These are phyloP conservation scores for Ferrisia virgata DNA, from an alignment of 2,888 invertebrate species.

Conservation along the genomic window DNA sequence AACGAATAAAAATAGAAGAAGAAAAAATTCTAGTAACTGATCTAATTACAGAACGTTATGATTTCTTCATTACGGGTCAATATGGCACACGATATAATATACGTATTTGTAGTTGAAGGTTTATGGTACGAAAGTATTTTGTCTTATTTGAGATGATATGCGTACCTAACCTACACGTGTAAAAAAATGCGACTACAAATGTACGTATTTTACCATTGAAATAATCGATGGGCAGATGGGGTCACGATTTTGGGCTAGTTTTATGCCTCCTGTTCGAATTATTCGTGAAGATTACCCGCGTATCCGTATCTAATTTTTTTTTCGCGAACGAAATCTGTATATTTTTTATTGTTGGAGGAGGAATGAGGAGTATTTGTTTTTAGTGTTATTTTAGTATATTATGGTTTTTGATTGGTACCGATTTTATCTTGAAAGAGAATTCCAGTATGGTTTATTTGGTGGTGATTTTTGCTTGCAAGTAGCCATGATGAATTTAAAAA, in stretches of 20 bases:
- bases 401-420: too few species aligned
- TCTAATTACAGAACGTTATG: neutral
- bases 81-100: neutral
- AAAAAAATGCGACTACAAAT: neutral
- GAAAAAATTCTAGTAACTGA: neutral
- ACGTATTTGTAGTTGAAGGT: neutral
- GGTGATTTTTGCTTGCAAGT: too few species aligned
- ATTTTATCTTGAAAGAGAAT: too few species aligned
- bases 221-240: conserved; percentile 3
- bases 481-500: too few species aligned
- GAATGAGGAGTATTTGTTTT: too few species aligned
- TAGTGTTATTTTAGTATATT: too few species aligned
- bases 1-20: neutral
- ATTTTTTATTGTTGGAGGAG: too few species aligned
- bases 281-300: too few species aligned
- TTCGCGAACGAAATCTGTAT: too few species aligned
- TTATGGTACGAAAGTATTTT: neutral
- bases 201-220: neutral
- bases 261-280: neutral
- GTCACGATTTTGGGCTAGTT: neutral
- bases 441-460: too few species aligned
- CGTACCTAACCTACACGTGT: too few species aligned
- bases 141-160: neutral
- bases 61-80: conserved; percentile 7
- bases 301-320: too few species aligned